Conservation (phyloP, 2,888 invertebrate species). For the Brachyopa scutellaris region DNA sequence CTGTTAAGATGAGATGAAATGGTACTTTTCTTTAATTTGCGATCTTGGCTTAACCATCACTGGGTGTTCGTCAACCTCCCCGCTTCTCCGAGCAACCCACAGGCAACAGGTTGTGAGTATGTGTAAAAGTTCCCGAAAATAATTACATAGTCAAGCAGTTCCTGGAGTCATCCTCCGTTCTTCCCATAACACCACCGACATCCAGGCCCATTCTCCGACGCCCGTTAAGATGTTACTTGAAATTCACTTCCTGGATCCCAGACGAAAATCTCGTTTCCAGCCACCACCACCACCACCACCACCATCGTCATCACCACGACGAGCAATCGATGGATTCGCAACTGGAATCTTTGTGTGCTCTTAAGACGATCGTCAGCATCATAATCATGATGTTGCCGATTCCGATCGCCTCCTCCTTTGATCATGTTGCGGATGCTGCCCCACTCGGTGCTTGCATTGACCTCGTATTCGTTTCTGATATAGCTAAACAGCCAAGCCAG, state of each 20-base stretch:
- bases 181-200: conserved; percentile 52
- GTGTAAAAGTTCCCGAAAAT: conserved; percentile 61
- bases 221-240: conserved; percentile 65
- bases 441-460: conserved; percentile 65
- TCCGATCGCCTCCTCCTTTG: conserved; percentile 68
- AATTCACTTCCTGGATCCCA: conserved; percentile 73
- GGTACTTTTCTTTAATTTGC: conserved; percentile 35
- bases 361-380: conserved; percentile 63
- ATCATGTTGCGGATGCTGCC: conserved; percentile 71
- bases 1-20: conserved; percentile 47
- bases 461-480: conserved; percentile 69
- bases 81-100: conserved; percentile 35
- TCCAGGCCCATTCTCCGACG: conserved; percentile 24
- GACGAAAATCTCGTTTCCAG: conserved; percentile 70
- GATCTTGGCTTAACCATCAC: conserved; percentile 26
- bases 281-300: conserved; percentile 42
- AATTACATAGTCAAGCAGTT: conserved; percentile 68
- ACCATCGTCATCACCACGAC: conserved; percentile 5
- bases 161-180: conserved; percentile 64
- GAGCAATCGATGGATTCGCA: conserved; percentile 62
- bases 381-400: conserved; percentile 71
- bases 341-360: conserved; percentile 64
- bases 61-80: conserved; percentile 50
- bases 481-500: conserved; percentile 27
- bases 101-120: conserved; percentile 55